A percentile compares a stretch with the other conserved stretches of the same genome.
phyloP scores from a whole-genome alignment of 2,113 vertebrate species.

The Colossoma macropomum region DNA sequence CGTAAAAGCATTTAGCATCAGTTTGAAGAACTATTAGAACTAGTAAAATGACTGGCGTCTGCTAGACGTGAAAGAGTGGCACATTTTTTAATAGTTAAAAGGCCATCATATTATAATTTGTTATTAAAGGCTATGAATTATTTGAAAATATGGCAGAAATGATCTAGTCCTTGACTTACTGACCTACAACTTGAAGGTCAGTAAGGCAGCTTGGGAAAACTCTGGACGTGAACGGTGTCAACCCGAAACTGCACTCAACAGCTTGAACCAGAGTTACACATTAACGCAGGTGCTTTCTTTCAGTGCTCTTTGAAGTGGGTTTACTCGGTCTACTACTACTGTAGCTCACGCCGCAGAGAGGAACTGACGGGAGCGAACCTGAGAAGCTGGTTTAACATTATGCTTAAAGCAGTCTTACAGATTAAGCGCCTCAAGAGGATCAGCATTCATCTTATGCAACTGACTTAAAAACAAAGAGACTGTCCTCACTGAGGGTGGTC shows the following conservation, averaged over 20 bases:
- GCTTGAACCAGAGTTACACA: conserved; percentile 65
- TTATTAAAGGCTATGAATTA: no score
- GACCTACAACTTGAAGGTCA: conserved; percentile 6
- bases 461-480: neutral
- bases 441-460: neutral
- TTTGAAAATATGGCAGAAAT: neutral
- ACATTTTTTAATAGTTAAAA: no score
- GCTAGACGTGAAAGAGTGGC: no score
- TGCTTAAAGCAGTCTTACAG: conserved; percentile 20
- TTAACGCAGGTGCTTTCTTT: conserved; percentile 72
- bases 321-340: conserved; percentile 64
- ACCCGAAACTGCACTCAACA: conserved; percentile 55
- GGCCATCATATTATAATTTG: no score
- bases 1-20: no score
- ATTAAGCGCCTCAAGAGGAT: neutral
- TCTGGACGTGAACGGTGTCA: neutral
- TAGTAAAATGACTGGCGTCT: no score
- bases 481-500: neutral
- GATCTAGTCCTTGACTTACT: neutral
- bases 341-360: conserved; percentile 8
- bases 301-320: conserved; percentile 74
- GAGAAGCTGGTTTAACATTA: conserved; percentile 13
- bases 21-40: no score
- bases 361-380: neutral
- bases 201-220: conserved; percentile 17